Conservation (phyloP, 2,113 vertebrate species). For the Eira barbara region DNA sequence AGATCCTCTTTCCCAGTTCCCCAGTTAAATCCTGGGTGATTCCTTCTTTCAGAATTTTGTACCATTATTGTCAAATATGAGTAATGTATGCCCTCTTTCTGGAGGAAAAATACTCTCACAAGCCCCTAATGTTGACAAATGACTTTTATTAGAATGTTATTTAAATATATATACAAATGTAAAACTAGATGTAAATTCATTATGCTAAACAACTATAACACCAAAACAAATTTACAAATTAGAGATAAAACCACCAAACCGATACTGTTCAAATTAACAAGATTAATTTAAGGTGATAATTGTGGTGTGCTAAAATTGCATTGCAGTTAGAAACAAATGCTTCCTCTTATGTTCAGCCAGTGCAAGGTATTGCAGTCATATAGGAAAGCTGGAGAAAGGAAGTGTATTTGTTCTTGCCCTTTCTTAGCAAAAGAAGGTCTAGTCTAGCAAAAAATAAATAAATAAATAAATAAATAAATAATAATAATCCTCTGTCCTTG, state of each 20-base stretch:
- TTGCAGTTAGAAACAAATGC: not conserved
- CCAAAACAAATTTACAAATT: constrained; percentile 50
- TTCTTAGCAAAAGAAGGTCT: not conserved
- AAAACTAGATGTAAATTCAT: constrained; percentile 40
- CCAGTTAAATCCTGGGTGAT: not conserved
- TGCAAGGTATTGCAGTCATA: not conserved
- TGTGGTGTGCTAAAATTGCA: not conserved
- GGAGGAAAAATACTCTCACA: constrained; percentile 18
- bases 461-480: too few relatives aligned
- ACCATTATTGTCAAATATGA: constrained; percentile 12
- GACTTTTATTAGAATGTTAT: constrained; percentile 43
- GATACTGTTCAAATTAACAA: constrained; percentile 23
- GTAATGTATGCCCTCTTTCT: not conserved
- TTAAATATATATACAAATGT: constrained; percentile 29
- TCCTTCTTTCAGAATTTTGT: not conserved
- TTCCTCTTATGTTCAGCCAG: not conserved
- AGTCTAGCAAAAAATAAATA: not conserved
- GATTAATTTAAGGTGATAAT: constrained; percentile 19
- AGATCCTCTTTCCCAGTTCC: not conserved
- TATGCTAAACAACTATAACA: constrained; percentile 32
- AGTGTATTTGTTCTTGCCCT: not conserved
- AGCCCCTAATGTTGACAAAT: constrained; percentile 40
- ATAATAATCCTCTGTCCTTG: not conserved
- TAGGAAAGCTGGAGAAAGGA: not conserved
- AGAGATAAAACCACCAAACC: constrained; percentile 49